Evolutionary conservation across 2,113 vertebrate genomes (phyloP), one percentile per base, ranked within the genome.

Genomic region (Takifugu bimaculatus): DNA sequence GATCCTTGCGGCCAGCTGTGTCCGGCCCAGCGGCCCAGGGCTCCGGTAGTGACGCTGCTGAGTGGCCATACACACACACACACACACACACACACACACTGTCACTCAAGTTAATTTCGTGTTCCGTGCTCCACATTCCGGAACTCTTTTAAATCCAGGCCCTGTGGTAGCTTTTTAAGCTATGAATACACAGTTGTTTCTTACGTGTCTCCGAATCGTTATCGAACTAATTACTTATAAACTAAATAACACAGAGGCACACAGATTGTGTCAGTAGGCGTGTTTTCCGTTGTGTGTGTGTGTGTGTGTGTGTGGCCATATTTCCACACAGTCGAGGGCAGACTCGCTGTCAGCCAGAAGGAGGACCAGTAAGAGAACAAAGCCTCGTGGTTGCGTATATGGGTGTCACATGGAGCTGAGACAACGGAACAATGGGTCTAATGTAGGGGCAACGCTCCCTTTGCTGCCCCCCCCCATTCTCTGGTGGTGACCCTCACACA

Each of bases 1-100:
- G 81, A 84, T 88, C 85, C 85, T 80, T 77, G 77, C 9, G 80
- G 84, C 82, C 83, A 84, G 78, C 83, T 82, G 83, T 85, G 84
- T 86, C 85, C 86, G 79, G 84, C 75, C 74, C 65, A 82, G 72
- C 74, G 61, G 65, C 83, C 83, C 81, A 85, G 81, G 81, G 78
- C 85, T 87, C 83, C 81, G 77, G 85, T 83, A 83, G 81, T 84
- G 79, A 84, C 61, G 69, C 76, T 87, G 74, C 82, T 86, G 82
- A 82, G 84, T 79, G 71, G 65, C 42, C 60, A 15, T 55, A 65
- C 65, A 54, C 44, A 50, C 35, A 42, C 56, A 60, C 48, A 64
- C 67, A 76, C 26, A 50, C 11, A 66, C 50, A 52, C 50, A 52
- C 50, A 28, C 26, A 27, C 50, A 28, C 50, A 48, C 45, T 13